Evolutionary conservation across 2,113 vertebrate genomes (phyloP).

Genomic region (Serilophus lunatus): DNA sequence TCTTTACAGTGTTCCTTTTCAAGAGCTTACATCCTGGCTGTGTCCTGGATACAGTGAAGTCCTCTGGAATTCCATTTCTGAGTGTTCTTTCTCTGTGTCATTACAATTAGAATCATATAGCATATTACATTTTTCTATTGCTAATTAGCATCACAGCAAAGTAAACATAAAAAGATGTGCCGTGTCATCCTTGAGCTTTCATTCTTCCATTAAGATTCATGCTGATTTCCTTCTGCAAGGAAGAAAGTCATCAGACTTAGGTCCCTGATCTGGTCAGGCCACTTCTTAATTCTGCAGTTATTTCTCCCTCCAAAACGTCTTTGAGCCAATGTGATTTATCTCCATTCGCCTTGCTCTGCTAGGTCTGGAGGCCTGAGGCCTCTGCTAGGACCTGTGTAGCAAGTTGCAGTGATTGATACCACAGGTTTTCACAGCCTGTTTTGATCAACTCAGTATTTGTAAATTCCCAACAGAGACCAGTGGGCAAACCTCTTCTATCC

Average conservation of each 20-base stretch:
- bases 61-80: not conserved
- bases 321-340: not conserved
- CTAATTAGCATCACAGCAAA: not conserved
- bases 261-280: not conserved
- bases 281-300: not conserved
- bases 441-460: not conserved
- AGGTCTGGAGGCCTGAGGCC: not conserved
- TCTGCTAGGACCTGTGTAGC: not conserved
- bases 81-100: not conserved
- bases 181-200: not conserved
- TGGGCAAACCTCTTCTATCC: not conserved
- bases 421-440: not conserved
- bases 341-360: not conserved
- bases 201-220: not conserved
- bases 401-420: not conserved
- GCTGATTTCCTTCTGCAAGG: not conserved
- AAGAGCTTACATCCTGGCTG: not conserved
- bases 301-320: not conserved
- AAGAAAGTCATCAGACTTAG: not conserved
- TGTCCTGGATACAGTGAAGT: not conserved
- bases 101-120: not conserved
- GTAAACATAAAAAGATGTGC: not conserved
- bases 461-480: not conserved
- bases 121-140: not conserved
- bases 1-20: not conserved